Conservation (phyloP, 2,113 vertebrate genomes). For the Triplophysa rosa region DNA sequence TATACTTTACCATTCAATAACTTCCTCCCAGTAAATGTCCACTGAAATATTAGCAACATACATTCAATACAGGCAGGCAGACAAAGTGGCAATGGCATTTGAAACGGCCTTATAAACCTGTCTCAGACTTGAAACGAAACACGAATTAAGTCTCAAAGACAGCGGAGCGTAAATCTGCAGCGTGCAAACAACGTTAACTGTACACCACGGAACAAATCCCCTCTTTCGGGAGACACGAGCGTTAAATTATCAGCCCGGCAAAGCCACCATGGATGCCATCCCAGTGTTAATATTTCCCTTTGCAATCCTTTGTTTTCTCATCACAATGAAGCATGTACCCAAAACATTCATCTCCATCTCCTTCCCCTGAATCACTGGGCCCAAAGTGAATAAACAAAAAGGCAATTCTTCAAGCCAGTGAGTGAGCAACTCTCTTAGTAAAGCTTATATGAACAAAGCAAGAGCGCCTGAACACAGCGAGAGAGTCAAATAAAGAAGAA, state of each 20-base stretch:
- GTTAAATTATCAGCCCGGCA: constrained; percentile 26
- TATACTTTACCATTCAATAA: not conserved
- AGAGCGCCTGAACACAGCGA: constrained; percentile 27
- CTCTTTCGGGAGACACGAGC: constrained; percentile 32
- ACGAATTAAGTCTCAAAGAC: constrained; percentile 30
- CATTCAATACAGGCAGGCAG: constrained; percentile 5
- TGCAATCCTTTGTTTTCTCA: constrained; percentile 36
- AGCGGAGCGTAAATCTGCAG: constrained; percentile 24
- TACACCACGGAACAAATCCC: constrained; percentile 20
- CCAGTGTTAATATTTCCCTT: constrained; percentile 43
- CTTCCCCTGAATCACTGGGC: constrained; percentile 21
- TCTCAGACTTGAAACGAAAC: constrained; percentile 13
- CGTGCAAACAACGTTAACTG: constrained; percentile 33
- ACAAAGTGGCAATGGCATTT: constrained; percentile 26
- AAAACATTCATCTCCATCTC: constrained; percentile 45
- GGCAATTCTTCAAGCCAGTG: constrained; percentile 40
- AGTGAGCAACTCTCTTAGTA: constrained; percentile 39
- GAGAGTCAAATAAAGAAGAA: constrained; percentile 27
- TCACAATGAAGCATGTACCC: constrained; percentile 20
- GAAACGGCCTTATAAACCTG: constrained; percentile 19
- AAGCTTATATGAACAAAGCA: constrained; percentile 33
- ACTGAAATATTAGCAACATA: constrained; percentile 14
- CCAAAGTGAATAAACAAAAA: constrained; percentile 48
- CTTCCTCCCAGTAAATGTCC: not conserved
- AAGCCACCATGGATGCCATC: constrained; percentile 32